A percentile compares a stretch with the other conserved stretches of the same genome.
Evolutionary conservation across 2,797 vertebrate genomes (phyloP).

Genomic region (Poeciliopsis gracilis): DNA sequence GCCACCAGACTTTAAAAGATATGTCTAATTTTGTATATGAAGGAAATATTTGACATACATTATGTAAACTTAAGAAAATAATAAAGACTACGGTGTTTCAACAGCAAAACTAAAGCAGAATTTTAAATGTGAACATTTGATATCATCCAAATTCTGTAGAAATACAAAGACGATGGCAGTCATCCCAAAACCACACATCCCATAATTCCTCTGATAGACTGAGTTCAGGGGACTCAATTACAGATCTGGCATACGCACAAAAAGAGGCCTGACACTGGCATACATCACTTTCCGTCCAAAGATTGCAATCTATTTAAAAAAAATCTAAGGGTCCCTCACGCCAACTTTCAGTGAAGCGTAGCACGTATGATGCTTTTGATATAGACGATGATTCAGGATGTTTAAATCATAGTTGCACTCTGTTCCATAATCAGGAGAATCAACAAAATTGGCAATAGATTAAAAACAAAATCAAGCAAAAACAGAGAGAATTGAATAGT

Average conservation of each 20-base stretch:
- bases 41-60: not conserved
- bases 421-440: not conserved
- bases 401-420: not conserved
- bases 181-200: slow-evolving; percentile 48
- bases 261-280: no score
- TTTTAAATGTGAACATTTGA: not conserved
- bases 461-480: not conserved
- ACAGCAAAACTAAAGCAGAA: not conserved
- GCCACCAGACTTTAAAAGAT: not conserved
- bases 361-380: not conserved
- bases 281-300: no score
- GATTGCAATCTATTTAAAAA: no score
- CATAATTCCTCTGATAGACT: not conserved
- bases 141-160: not conserved
- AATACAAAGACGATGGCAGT: slow-evolving; percentile 33
- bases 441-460: not conserved
- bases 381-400: not conserved
- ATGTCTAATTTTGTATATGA: not conserved
- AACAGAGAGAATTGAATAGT: not conserved
- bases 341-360: no score
- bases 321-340: no score
- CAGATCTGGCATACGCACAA: no score
- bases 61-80: not conserved
- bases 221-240: not conserved
- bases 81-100: not conserved